Base-by-base conservation (phyloP, 2,113 vertebrate genomes). In the Lynx canadensis region DNA sequence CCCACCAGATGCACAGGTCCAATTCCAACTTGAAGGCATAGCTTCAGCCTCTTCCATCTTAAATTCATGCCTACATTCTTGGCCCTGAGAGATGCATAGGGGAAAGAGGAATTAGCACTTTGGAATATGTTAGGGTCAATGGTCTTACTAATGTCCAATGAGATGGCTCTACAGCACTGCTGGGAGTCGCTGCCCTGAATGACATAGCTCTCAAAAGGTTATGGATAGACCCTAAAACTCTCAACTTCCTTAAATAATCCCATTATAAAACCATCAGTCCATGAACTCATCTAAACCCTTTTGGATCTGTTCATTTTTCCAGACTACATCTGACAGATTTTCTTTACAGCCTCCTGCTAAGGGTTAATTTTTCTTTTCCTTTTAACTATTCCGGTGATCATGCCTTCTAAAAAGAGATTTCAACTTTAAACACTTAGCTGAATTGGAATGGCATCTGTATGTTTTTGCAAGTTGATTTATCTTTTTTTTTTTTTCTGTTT, bases 201-300 rank as follows among this genome's bases (percentile, higher is more conserved):
- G 33, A 87, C 60, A 86, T 0, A 60, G 66, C 71, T 96, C 48
- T 95, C 91, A 71, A 89, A 94, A 92, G 60, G 74, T 92, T 83
- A 79, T 31, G 19, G 18, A 86, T 79, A 90, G 45, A 55, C 48
- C 80, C 38, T 82, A 87, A 94, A 90, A 74, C 73, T 86, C 78
- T 94, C 50, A 66, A 45, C 83, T 82, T 92, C 84, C 93, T 83
- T 84, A 83, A 88, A 89, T 79, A 94, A 81, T 91, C 48, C 69
- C 48, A 63, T 91, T n/a, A 76, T n/a, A 76, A 93, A 96, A 68
- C 48, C 38, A 68, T 15, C 25, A 48, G 0, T 52, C 63, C 23
- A 36, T 66, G 60, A 94, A 41, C 36, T 92, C 84, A 78, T 69
- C 55, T 63, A 88, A 93, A 90, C 15, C 1, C 7, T 73, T 87